These are phyloP conservation scores for Tenrec ecaudatus DNA, from an alignment of 2,113 vertebrate genomes.

Conservation along the genomic window DNA sequence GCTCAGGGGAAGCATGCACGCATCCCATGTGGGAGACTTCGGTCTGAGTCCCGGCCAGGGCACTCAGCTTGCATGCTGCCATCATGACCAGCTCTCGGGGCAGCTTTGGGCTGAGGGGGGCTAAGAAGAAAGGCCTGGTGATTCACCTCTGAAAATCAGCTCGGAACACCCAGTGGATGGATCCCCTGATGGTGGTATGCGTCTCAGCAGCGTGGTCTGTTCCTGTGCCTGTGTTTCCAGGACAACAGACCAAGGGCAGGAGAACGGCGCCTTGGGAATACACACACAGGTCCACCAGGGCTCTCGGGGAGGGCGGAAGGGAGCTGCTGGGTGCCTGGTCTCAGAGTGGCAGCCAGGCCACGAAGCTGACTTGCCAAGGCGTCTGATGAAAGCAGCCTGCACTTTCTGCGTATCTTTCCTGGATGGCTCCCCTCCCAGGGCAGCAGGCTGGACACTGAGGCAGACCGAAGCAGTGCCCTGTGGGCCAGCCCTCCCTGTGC, in stretches of 20 bases:
- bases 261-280: accelerated
- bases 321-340: accelerated
- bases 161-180: background rate
- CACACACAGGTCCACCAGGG: accelerated
- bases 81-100: background rate
- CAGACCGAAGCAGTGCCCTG: background rate
- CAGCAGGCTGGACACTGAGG: background rate
- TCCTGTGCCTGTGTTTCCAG: background rate
- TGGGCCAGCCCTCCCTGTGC: accelerated
- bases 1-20: background rate
- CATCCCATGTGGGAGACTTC: background rate
- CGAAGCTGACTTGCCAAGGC: too few relatives aligned
- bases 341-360: background rate
- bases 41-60: background rate
- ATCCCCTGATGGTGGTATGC: background rate
- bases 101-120: background rate
- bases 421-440: accelerated
- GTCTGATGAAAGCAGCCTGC: background rate
- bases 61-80: background rate
- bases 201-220: background rate
- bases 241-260: too few relatives aligned
- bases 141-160: background rate
- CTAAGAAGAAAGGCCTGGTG: background rate
- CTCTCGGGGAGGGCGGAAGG: background rate
- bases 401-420: too few relatives aligned